phyloP scores from a whole-genome alignment of 2,113 vertebrate genomes.

The Grantiella picta region DNA sequence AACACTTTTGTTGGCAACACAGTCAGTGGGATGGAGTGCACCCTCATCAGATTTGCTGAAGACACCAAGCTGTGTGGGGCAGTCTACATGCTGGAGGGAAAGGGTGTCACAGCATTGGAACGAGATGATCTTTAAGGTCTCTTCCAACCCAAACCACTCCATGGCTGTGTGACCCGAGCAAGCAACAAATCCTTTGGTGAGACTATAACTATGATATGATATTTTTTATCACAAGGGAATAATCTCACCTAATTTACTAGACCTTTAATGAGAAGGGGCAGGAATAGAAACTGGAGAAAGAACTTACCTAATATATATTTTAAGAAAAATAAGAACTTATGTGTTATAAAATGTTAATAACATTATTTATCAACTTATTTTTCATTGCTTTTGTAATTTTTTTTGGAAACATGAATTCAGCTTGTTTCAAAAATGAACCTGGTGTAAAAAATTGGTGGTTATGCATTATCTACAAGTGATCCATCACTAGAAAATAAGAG shows the following conservation, averaged over 20 bases:
- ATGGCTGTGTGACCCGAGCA: not conserved
- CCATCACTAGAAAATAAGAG: not conserved
- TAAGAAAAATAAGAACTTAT: not conserved
- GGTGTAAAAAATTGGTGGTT: not conserved
- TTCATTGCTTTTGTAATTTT: not conserved
- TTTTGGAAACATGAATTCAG: not conserved
- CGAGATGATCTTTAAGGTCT: not conserved
- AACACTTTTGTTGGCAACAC: not conserved
- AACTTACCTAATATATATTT: not conserved
- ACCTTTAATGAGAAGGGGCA: not conserved
- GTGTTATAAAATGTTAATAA: not conserved
- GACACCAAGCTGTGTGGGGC: not conserved
- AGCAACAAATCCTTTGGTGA: not conserved
- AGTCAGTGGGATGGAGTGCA: rapidly evolving
- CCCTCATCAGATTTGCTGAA: no score
- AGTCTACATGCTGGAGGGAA: not conserved
- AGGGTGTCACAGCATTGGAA: not conserved
- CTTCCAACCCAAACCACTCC: not conserved
- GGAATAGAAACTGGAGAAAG: not conserved
- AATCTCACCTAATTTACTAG: not conserved
- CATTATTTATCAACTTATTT: not conserved
- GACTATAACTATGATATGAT: not conserved
- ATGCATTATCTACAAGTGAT: not conserved
- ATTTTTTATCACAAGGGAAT: not conserved
- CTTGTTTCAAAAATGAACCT: not conserved